These are phyloP conservation scores for Siniperca chuatsi DNA, from an alignment of 2,113 vertebrate species.

Conservation along the genomic window DNA sequence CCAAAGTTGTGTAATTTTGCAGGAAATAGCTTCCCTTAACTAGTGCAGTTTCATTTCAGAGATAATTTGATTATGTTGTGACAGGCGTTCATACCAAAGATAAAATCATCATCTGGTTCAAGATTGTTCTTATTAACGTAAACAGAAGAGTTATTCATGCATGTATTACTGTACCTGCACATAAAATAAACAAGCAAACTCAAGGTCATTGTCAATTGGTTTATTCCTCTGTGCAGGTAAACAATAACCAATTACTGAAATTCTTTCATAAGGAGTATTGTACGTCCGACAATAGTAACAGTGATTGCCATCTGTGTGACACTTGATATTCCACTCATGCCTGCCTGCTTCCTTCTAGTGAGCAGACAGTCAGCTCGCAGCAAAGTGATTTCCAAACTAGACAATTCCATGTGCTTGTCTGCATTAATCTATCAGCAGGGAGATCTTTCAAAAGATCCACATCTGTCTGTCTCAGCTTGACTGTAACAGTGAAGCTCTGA, in stretches of 20 bases:
- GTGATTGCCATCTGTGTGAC: slow-evolving; percentile 31
- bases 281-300: neutral
- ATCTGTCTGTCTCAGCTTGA: slow-evolving; percentile 37
- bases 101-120: neutral
- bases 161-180: neutral
- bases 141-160: neutral
- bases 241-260: neutral
- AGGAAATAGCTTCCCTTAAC: neutral
- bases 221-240: slow-evolving; percentile 27
- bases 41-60: neutral
- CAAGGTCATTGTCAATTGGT: slow-evolving; percentile 13
- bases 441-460: slow-evolving; percentile 15
- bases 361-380: slow-evolving; percentile 52
- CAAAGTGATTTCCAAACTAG: slow-evolving; percentile 59
- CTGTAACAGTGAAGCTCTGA: slow-evolving; percentile 4
- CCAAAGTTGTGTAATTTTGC: neutral
- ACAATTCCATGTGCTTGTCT: slow-evolving; percentile 32
- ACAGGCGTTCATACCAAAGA: neutral
- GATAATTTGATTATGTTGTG: slow-evolving; percentile 7
- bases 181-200: slow-evolving; percentile 3
- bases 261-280: neutral
- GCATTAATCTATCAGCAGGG: slow-evolving; percentile 51
- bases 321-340: slow-evolving; percentile 73
- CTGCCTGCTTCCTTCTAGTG: slow-evolving; percentile 44
- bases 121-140: neutral